Base-by-base conservation (phyloP, 2,797 vertebrate species). In the Rhodeus uyekii region DNA sequence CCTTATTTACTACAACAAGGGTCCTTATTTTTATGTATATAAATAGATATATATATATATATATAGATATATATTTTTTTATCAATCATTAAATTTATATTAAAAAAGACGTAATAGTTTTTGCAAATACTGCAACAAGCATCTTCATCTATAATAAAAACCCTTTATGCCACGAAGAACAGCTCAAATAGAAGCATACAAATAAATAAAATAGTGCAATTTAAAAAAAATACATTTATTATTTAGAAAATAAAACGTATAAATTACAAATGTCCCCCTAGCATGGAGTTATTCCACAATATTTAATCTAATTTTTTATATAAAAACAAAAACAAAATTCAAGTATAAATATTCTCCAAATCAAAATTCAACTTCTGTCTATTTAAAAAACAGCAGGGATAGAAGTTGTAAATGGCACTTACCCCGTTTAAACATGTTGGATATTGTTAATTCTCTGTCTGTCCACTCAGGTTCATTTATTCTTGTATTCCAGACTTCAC, bases 341-440 rank as follows among this genome's bases (percentile, higher is more conserved):
- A 44, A 10, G 8, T 22, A 55, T 67, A 38, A 19, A 67, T 27
- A 18, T 34, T 36, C 9, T 46, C 0, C 2, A 14, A 38, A 65
- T 39, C 16, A 14, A 74, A 76, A 55, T 50, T 22, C 34, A 74
- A 71, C 36, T 65, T 76, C n/a, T 76, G 32, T 50, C 18, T 38
- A 10, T 58, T 36, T 38, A n/a, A 42, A 48, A 74, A 86, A 24
- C 60, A 84, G 64, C 63, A 39, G 38, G 87, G n/a, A 74, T 83
- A 80, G 19, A 76, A 82, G 80, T 81, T 74, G 38, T 3, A 69
- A 83, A 78, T 36, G 18, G 48, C 69, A 92, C 94, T 94, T 89
- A 95, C 95, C 94, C 87, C 92, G 88, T 92, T 91, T 93, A 88
- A 95, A 95, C 95, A 95, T 95, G 78, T 90, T 95, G 94, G 88